Percentiles rank a stretch among this genome's conserved stretches.
Conservation (phyloP, 2,797 vertebrate genomes). For the Oophaga sylvatica region DNA sequence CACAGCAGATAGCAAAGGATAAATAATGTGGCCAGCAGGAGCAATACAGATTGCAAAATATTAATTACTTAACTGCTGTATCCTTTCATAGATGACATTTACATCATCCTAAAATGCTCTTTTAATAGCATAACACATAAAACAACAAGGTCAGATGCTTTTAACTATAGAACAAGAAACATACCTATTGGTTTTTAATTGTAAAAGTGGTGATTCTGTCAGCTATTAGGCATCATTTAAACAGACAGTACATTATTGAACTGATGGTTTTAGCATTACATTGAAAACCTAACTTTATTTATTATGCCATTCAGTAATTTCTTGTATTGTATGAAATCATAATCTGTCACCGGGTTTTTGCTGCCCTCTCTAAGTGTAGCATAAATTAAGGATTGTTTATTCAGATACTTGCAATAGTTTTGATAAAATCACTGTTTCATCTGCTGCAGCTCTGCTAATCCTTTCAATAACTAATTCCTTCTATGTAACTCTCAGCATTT, state of each 20-base stretch:
- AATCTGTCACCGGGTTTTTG: too few species aligned
- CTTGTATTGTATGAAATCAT: too few species aligned
- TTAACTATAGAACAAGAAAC: neutral
- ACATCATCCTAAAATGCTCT: neutral
- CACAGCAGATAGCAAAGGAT: conserved; percentile 34
- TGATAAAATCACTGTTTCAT: too few species aligned
- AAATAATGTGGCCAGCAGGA: conserved; percentile 36
- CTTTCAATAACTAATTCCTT: too few species aligned
- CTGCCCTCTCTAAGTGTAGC: too few species aligned
- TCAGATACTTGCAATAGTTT: too few species aligned
- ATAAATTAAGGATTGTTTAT: too few species aligned
- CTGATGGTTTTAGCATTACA: neutral
- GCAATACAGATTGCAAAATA: conserved; percentile 46
- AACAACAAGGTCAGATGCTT: conserved; percentile 15
- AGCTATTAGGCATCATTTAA: neutral
- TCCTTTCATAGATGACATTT: conserved; percentile 30
- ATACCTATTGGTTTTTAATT: neutral
- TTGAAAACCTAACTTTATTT: neutral
- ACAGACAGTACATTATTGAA: neutral
- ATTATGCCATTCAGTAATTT: too few species aligned
- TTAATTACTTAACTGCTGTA: conserved; percentile 24
- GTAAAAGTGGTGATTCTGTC: neutral
- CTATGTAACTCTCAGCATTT: too few species aligned
- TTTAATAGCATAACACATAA: conserved; percentile 20
- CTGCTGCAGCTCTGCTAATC: too few species aligned